Evolutionary conservation across 2,888 invertebrate genomes (phyloP).

Genomic region (Actias luna): DNA sequence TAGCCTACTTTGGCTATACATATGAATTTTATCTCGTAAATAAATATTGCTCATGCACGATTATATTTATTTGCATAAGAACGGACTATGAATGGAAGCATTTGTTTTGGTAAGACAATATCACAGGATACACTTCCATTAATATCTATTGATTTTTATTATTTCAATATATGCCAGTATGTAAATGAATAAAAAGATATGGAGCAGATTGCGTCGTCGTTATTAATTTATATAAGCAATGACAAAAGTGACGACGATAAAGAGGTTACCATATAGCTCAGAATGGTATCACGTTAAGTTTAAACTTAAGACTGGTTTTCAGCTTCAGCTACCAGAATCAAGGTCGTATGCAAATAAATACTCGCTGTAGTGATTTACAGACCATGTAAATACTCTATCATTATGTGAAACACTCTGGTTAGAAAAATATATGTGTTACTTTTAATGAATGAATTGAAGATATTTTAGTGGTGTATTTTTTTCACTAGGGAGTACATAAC

Average conservation of each 20-base stretch:
- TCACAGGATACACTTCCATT: not conserved
- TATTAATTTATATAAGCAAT: too few relatives aligned
- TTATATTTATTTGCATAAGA: slow-evolving; percentile 33
- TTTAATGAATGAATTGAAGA: too few relatives aligned
- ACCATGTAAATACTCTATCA: too few relatives aligned
- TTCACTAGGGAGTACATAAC: too few relatives aligned
- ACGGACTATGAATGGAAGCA: slow-evolving; percentile 15
- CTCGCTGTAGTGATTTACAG: too few relatives aligned
- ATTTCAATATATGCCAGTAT: not conserved
- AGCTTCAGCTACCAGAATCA: not conserved
- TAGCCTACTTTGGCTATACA: slow-evolving; percentile 44
- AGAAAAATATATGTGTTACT: too few relatives aligned
- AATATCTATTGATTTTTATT: not conserved
- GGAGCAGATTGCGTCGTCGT: too few relatives aligned
- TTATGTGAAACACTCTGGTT: too few relatives aligned
- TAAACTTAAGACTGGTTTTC: not conserved
- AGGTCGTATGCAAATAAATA: too few relatives aligned
- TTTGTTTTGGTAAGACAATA: not conserved
- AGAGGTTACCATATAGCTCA: too few relatives aligned
- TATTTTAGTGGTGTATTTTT: too few relatives aligned
- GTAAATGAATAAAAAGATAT: not conserved
- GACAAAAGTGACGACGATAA: too few relatives aligned
- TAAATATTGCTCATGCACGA: slow-evolving; percentile 18
- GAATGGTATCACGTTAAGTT: not conserved
- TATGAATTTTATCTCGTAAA: slow-evolving; percentile 28